Evolutionary conservation across 2,888 invertebrate genomes (phyloP).

Genomic region (Gastrophysa polygoni): DNA sequence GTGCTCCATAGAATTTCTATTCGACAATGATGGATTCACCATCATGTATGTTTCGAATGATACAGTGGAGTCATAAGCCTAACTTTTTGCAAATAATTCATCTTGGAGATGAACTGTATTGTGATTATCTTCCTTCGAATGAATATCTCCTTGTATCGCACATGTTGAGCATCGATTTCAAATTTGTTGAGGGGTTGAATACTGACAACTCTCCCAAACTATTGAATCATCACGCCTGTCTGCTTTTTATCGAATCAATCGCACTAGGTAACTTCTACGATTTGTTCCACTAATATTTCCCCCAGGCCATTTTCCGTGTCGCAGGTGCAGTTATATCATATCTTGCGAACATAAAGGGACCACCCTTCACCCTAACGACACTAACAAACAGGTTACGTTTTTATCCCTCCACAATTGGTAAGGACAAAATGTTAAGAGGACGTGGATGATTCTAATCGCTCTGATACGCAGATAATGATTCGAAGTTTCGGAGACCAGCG

Average conservation of each 20-base stretch:
- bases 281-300: background rate
- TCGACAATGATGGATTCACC: too few relatives aligned
- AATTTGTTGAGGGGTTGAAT: too few relatives aligned
- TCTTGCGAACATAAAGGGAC: constrained; percentile 1
- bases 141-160: too few relatives aligned
- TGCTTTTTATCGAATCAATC: background rate
- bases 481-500: background rate
- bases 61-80: too few relatives aligned
- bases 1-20: too few relatives aligned
- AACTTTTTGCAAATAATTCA: too few relatives aligned
- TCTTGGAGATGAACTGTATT: too few relatives aligned
- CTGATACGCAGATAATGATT: constrained; percentile 7
- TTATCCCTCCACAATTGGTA: background rate
- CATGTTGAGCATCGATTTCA: too few relatives aligned
- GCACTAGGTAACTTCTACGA: background rate
- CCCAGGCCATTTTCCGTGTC: background rate
- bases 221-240: background rate
- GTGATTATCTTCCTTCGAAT: too few relatives aligned
- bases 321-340: constrained; percentile 6
- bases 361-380: constrained; percentile 1
- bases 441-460: constrained; percentile 5
- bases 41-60: too few relatives aligned
- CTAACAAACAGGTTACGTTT: constrained; percentile 4
- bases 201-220: background rate
- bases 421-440: constrained; percentile 1